Conservation (phyloP, 1,140 invertebrate species). For the Drosophila guanche region DNA sequence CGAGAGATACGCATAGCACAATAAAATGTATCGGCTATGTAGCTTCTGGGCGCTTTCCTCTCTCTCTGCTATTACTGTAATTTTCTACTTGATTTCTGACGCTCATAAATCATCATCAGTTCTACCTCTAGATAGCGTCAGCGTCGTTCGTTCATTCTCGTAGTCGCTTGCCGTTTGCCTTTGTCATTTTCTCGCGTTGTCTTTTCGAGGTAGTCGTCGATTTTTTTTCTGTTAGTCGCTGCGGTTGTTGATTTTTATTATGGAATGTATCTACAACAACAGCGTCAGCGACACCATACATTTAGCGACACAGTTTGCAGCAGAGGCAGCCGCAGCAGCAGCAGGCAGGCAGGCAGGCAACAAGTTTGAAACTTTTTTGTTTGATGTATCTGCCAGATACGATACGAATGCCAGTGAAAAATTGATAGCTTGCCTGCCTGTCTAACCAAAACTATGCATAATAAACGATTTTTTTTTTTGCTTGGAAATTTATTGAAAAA, state of each 20-base stretch:
- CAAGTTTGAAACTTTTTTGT: constrained; percentile 56
- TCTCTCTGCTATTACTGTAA: constrained; percentile 74
- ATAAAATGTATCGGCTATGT: constrained; percentile 25
- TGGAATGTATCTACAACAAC: constrained; percentile 66
- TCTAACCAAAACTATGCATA: constrained; percentile 77
- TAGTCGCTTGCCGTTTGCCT: constrained; percentile 24
- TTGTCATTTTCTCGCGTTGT: constrained; percentile 47
- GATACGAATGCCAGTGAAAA: constrained; percentile 56
- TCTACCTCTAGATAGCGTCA: constrained; percentile 69
- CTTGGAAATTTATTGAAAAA: constrained; percentile 64
- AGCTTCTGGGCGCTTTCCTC: neutral
- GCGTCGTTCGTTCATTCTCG: constrained; percentile 19
- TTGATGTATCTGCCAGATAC: constrained; percentile 78
- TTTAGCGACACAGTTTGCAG: constrained; percentile 75
- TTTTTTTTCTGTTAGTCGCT: constrained; percentile 51
- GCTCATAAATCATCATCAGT: constrained; percentile 82
- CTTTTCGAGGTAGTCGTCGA: constrained; percentile 65
- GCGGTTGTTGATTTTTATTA: constrained; percentile 51
- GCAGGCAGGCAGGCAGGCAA: constrained; percentile 30
- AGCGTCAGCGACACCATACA: constrained; percentile 34
- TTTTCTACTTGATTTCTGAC: constrained; percentile 82
- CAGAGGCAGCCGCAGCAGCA: constrained; percentile 53
- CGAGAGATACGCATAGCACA: constrained; percentile 7
- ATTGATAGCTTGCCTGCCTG: constrained; percentile 73
- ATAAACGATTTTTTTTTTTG: constrained; percentile 66